Conservation (phyloP, 2,797 vertebrate genomes). For the Sebastes ruberrimus region DNA sequence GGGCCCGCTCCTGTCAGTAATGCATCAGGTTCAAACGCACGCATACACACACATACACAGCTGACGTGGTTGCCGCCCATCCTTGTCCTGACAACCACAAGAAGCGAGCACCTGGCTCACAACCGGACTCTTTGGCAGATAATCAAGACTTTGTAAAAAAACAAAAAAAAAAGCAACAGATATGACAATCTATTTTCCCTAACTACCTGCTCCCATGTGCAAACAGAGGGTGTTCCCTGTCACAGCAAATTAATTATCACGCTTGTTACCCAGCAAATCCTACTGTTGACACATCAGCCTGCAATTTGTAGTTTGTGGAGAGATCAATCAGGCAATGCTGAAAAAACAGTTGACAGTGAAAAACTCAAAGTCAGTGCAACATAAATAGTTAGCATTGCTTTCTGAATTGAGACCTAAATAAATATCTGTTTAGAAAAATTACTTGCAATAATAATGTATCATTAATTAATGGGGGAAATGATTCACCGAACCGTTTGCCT, state of each 20-base stretch:
- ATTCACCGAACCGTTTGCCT: neutral
- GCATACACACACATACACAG: conserved; percentile 4
- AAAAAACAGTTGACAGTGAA: neutral
- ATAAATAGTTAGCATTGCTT: neutral
- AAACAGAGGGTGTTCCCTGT: conserved; percentile 16
- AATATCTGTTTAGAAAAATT: neutral
- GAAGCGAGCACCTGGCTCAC: conserved; percentile 84
- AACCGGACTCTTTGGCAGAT: conserved; percentile 77
- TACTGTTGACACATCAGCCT: conserved; percentile 1
- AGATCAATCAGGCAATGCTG: neutral
- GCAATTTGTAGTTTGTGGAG: neutral
- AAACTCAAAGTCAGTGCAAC: neutral
- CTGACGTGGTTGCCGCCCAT: conserved; percentile 21
- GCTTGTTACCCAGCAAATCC: conserved; percentile 2
- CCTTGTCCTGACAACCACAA: conserved; percentile 58
- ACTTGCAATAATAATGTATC: neutral
- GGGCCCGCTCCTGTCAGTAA: conserved; percentile 88
- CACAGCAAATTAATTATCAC: neutral
- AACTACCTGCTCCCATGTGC: neutral
- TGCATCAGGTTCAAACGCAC: conserved; percentile 79
- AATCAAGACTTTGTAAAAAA: conserved; percentile 81
- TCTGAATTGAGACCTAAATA: neutral
- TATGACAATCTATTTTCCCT: neutral
- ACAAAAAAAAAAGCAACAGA: conserved; percentile 16
- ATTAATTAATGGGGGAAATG: neutral